These are phyloP conservation scores for Troglohyphantes excavatus DNA, from an alignment of 2,888 invertebrate genomes.

Conservation along the genomic window DNA sequence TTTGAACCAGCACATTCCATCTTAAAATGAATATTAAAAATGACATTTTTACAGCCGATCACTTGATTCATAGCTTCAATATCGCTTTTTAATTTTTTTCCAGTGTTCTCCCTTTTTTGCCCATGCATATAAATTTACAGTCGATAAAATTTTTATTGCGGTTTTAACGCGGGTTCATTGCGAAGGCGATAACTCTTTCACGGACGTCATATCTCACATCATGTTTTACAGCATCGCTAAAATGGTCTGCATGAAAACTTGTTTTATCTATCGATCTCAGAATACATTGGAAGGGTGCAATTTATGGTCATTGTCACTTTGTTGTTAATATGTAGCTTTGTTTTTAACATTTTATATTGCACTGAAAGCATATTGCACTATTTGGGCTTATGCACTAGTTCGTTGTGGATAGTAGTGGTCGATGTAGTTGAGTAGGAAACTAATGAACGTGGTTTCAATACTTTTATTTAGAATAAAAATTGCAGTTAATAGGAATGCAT, in stretches of 20 bases:
- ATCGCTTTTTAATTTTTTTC: conserved; percentile 6
- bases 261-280: neutral
- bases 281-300: neutral
- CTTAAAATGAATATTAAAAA: neutral
- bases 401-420: too few species aligned
- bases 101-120: neutral
- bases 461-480: too few species aligned
- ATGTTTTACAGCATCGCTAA: neutral
- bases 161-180: neutral
- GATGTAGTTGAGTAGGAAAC: too few species aligned
- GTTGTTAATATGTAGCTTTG: too few species aligned
- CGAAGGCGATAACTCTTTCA: neutral
- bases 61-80: neutral
- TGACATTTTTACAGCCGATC: neutral
- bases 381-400: too few species aligned
- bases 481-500: too few species aligned
- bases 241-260: neutral
- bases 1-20: too few species aligned
- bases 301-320: too few species aligned
- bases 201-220: neutral
- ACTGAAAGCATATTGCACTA: too few species aligned
- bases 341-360: too few species aligned
- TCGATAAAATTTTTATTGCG: conserved; percentile 24
- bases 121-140: conserved; percentile 24
- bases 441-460: too few species aligned